Conservation (phyloP, 2,797 vertebrate genomes). For the Neosalanx taihuensis region DNA sequence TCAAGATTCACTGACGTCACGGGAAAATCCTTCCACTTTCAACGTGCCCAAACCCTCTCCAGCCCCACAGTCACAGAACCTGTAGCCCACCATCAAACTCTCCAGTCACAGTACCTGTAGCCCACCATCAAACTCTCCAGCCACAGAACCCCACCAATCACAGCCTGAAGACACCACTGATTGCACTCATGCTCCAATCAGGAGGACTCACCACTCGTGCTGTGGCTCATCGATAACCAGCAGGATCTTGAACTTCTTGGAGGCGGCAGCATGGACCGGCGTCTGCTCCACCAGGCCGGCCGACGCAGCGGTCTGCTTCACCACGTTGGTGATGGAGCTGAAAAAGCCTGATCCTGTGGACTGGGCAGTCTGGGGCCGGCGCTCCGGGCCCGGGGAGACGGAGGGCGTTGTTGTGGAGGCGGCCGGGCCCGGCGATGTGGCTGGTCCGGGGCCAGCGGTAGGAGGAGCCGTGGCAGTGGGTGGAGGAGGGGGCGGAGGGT, state of each 20-base stretch:
- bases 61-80: not conserved
- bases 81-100: not conserved
- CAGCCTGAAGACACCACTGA: not conserved
- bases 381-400: constrained; percentile 74
- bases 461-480: constrained; percentile 61
- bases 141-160: not conserved
- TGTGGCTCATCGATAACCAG: constrained; percentile 92
- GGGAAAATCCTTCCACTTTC: not conserved
- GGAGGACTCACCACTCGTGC: constrained; percentile 87
- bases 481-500: constrained; percentile 84
- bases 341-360: constrained; percentile 86
- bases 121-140: not conserved
- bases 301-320: constrained; percentile 94
- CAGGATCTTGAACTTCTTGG: constrained; percentile 90
- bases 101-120: not conserved
- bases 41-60: constrained; percentile 1
- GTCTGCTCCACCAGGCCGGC: constrained; percentile 89
- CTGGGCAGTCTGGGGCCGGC: constrained; percentile 54
- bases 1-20: not conserved
- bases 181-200: not conserved
- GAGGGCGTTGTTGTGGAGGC: constrained; percentile 74
- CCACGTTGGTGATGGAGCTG: constrained; percentile 94
- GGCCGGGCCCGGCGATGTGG: constrained; percentile 58
- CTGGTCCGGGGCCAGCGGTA: constrained; percentile 46
- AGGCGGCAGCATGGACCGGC: constrained; percentile 68